Evolutionary conservation across 2,888 invertebrate species (phyloP).

Genomic region (Carpatolechia fugitivella): DNA sequence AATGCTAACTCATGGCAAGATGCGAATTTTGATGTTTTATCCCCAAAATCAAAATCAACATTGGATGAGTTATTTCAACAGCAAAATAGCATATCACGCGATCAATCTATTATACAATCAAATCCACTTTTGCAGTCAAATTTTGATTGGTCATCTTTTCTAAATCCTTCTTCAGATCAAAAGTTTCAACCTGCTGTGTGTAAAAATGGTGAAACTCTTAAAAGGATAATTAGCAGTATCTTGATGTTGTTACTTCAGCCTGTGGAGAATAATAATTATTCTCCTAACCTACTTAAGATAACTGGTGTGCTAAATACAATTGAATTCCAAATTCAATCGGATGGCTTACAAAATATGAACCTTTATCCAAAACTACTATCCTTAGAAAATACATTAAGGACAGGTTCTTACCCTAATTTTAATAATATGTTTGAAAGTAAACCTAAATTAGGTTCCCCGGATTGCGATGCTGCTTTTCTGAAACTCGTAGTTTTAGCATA

Average conservation of each 20-base stretch:
- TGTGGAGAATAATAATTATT: background rate
- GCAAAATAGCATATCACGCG: background rate
- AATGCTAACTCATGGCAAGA: no score
- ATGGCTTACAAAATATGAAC: background rate
- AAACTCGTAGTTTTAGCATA: constrained; percentile 34
- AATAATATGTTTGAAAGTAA: background rate
- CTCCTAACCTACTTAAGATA: background rate
- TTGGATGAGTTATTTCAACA: background rate
- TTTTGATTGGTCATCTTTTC: background rate
- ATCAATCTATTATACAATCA: background rate
- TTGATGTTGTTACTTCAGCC: background rate
- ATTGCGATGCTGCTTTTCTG: constrained; percentile 34
- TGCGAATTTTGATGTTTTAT: no score
- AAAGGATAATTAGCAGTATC: background rate
- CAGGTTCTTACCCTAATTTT: background rate
- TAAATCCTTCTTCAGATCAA: background rate
- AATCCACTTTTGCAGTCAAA: background rate
- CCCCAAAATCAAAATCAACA: no score
- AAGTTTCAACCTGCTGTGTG: background rate
- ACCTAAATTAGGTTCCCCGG: constrained; percentile 27
- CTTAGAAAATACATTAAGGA: background rate
- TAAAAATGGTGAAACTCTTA: background rate
- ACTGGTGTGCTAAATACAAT: background rate
- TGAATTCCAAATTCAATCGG: background rate
- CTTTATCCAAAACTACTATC: background rate